Conservation (phyloP, 2,797 vertebrate genomes). For the Valencia hispanica region DNA sequence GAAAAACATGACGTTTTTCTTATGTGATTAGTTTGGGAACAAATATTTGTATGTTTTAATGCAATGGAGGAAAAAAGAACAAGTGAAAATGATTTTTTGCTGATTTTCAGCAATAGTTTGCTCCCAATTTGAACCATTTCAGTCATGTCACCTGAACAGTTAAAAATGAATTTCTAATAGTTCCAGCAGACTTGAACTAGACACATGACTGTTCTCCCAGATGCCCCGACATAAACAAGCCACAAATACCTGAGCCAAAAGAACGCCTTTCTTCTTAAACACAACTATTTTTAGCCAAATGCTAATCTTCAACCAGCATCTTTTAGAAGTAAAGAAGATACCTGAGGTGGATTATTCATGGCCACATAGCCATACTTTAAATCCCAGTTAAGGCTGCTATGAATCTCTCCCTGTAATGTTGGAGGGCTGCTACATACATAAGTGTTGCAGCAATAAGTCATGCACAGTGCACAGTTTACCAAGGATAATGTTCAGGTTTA, state of each 20-base stretch:
- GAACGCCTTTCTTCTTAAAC: slow-evolving; percentile 41
- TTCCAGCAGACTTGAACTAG: slow-evolving; percentile 25
- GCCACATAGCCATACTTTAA: slow-evolving; percentile 69
- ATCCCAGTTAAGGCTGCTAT: slow-evolving; percentile 73
- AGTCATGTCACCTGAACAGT: slow-evolving; percentile 59
- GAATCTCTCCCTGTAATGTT: slow-evolving; percentile 39
- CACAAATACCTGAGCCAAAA: slow-evolving; percentile 32
- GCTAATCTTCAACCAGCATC: slow-evolving; percentile 76
- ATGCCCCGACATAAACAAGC: slow-evolving; percentile 39
- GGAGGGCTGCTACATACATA: slow-evolving; percentile 49
- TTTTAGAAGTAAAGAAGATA: slow-evolving; percentile 81
- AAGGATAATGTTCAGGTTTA: slow-evolving; percentile 55
- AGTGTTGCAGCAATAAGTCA: slow-evolving; percentile 23
- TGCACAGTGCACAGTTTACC: slow-evolving; percentile 36
- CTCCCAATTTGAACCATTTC: slow-evolving; percentile 43
- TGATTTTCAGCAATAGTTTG: background rate
- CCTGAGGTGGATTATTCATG: slow-evolving; percentile 82
- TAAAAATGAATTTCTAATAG: slow-evolving; percentile 46
- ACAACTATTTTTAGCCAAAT: slow-evolving; percentile 79
- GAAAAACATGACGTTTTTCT: slow-evolving; percentile 13
- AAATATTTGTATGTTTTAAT: background rate
- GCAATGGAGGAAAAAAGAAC: background rate
- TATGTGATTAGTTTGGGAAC: background rate
- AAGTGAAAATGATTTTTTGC: background rate
- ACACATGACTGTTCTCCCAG: slow-evolving; percentile 32